Evolutionary conservation across 1,140 invertebrate genomes (phyloP).

Genomic region (Copidosoma floridanum): DNA sequence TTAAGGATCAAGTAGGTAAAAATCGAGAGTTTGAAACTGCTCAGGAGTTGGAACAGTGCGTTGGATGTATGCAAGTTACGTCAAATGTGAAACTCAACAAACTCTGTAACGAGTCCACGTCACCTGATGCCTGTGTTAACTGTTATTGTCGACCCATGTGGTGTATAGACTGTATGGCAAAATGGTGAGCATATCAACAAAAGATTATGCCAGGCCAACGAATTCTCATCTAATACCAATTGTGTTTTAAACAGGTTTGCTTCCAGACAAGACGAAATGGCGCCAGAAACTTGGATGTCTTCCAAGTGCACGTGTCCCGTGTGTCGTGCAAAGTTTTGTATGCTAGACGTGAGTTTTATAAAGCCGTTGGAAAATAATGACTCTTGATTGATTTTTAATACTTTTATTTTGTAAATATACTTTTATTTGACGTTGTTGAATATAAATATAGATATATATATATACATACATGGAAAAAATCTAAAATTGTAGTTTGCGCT

Average conservation of each 20-base stretch:
- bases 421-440: too few species aligned
- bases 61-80: constrained; percentile 80
- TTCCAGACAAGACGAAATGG: constrained; percentile 73
- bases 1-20: constrained; percentile 70
- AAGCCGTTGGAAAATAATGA: constrained; percentile 2
- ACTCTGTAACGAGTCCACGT: constrained; percentile 59
- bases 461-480: too few species aligned
- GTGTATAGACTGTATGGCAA: constrained; percentile 83
- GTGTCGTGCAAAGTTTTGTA: constrained; percentile 81
- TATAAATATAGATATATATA: too few species aligned
- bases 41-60: constrained; percentile 74
- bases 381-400: constrained; percentile 62
- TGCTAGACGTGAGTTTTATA: constrained; percentile 71
- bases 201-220: too few species aligned
- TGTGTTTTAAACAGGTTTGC: constrained; percentile 63
- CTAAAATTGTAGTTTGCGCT: too few species aligned
- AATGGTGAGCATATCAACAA: constrained; percentile 72
- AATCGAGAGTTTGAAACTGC: constrained; percentile 71
- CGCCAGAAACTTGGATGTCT: constrained; percentile 76
- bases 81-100: constrained; percentile 82
- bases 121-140: constrained; percentile 55
- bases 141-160: constrained; percentile 84
- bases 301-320: constrained; percentile 87
- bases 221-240: constrained; percentile 16
- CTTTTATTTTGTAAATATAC: too few species aligned